Base-by-base conservation (phyloP, 2,888 invertebrate genomes). In the Neoscelio sp. region DNA sequence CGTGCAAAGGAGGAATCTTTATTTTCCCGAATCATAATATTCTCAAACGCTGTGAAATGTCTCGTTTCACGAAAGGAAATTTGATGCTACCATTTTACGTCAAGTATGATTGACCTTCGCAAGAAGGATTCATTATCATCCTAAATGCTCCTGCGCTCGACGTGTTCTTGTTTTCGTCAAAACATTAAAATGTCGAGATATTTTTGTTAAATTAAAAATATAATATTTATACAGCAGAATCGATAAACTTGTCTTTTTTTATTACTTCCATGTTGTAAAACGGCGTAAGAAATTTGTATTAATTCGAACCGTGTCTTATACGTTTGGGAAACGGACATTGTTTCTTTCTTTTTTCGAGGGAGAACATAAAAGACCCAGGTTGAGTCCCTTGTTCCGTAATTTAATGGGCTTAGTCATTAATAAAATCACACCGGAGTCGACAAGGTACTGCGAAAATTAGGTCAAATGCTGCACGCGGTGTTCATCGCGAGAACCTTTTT, bases 341-440 rank as follows among this genome's bases (percentile, higher is more conserved):
- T 52, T 56, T 44, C 44, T 44, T 52, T 46, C 28, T 8, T 26
- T 17, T n/a, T 46, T 35, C 30, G 52, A 26, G n/a, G 44, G 42
- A 18, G 58, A 65, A 42, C 42, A 50, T 58, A 40, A 67, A 75
- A 75, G 65, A 56, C 38, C 64, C 38, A 23, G 15, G 20, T 62
- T 35, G 44, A 62, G 38, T 60, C 65, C 58, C 65, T 74, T 74
- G 74, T 65, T 33, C 75, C 48, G 67, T 40, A 62, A 65, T 62
- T 70, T 76, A 71, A 71, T 75, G 71, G 71, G 62, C 74, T 78
- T 40, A 52, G 80, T 82, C 80, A 82, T 81, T 80, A 82, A 80
- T 79, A 74, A 56, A 82, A 78, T 64, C 50, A 56, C 54, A 64
- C 62, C 62, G 56, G 67, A 78, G 80, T 73, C 62, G 74, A 67